phyloP scores from a whole-genome alignment of 2,797 vertebrate species.

The Siniperca obscura region DNA sequence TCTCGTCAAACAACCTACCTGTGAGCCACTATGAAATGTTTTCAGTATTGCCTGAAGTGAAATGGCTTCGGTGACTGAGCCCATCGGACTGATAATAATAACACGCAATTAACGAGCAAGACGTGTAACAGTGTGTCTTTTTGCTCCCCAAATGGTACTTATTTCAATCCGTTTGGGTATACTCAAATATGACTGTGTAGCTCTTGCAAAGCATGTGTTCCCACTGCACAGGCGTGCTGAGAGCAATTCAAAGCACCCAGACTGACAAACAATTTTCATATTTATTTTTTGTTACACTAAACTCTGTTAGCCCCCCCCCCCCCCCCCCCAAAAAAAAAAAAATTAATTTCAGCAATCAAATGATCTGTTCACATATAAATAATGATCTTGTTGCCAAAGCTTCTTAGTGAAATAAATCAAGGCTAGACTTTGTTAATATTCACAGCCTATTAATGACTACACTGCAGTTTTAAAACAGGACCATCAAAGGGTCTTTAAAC shows the following conservation, averaged over 20 bases:
- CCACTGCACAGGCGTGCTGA: constrained; percentile 32
- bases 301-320: background rate
- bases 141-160: constrained; percentile 56
- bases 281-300: constrained; percentile 33
- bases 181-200: constrained; percentile 45
- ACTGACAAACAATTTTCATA: constrained; percentile 30
- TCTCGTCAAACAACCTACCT: constrained; percentile 62
- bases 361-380: constrained; percentile 4
- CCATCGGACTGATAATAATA: constrained; percentile 75
- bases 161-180: constrained; percentile 50
- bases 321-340: background rate
- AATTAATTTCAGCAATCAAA: background rate
- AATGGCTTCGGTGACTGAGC: constrained; percentile 67
- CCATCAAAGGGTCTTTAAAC: background rate
- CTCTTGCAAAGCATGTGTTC: constrained; percentile 47
- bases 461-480: constrained; percentile 18
- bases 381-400: constrained; percentile 21
- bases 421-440: constrained; percentile 32
- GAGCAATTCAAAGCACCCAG: constrained; percentile 35
- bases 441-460: constrained; percentile 13
- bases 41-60: constrained; percentile 61
- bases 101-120: constrained; percentile 77
- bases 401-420: constrained; percentile 32
- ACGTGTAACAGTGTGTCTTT: constrained; percentile 69
- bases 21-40: constrained; percentile 55